Base-by-base conservation (phyloP, 2,888 invertebrate genomes). In the Orchesellides sinensis region DNA sequence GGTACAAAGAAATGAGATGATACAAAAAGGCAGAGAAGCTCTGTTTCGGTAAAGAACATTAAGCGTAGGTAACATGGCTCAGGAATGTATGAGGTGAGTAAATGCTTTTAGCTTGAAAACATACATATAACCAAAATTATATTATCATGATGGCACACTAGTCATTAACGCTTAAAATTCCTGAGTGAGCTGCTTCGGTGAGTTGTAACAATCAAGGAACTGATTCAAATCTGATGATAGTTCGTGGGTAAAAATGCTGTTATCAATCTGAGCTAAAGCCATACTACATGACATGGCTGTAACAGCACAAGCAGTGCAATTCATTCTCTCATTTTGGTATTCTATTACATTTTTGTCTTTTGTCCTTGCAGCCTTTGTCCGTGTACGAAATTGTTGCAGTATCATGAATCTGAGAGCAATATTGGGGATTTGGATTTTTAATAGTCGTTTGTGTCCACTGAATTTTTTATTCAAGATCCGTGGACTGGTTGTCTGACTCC, bases 161-260 rank as follows among this genome's bases (percentile, higher is more conserved):
- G 52, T 78, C 78, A 49, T 56, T 75, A 82, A 63, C 40, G 52
- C 61, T 69, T 75, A 65, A 82, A 82, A 82, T 82, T 82, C 75
- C 63, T 82, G 45, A 45, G 54, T 56, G 72, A 63, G 52, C 45
- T 21, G 35, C 19, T 45, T 63, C 63, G 29, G n/a, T 10, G n/a
- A 40, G 25, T 19, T 27, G 40, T 63, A 35, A 63, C 40, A 35
- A 63, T 63, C 63, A 59, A 23, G 29, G 32, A 12, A 32, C 8
- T 40, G 63, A 63, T 63, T 35, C 35, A 63, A 40, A 63, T 35
- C 35, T 35, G 5, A 25, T 25, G 63, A 27, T 27, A 8, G 40
- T 19, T 45, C 40, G 40, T 14, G 40, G 40, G 40, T 40, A n/a
- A 40, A n/a, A 40, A 40, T 40, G 40, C n/a, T 40, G 40, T 40